phyloP scores from a whole-genome alignment of 2,888 invertebrate genomes.

The Cheilosia impressa region DNA sequence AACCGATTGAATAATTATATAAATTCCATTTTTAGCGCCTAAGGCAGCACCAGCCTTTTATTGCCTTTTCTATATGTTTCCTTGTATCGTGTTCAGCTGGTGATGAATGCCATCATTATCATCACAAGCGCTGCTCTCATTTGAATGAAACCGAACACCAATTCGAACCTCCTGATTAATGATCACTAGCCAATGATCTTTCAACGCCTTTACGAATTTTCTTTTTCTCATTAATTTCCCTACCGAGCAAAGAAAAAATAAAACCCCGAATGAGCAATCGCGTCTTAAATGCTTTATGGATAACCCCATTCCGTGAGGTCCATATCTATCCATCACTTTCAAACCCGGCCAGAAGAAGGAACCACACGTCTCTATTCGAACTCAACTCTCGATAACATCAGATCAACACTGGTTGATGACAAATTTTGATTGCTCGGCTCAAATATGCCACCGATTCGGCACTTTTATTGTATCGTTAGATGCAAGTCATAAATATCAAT shows the following conservation, averaged over 20 bases:
- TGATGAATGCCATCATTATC: constrained; percentile 68
- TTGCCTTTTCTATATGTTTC: constrained; percentile 13
- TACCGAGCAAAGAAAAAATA: constrained; percentile 23
- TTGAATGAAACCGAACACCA: constrained; percentile 68
- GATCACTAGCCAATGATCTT: constrained; percentile 54
- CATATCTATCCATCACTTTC: constrained; percentile 41
- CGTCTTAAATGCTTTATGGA: constrained; percentile 56
- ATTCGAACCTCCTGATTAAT: constrained; percentile 61
- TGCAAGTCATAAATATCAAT: constrained; percentile 63
- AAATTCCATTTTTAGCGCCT: no score
- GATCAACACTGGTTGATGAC: constrained; percentile 35
- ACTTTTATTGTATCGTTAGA: constrained; percentile 52
- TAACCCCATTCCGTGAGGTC: constrained; percentile 45
- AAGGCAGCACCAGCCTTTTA: constrained; percentile 5
- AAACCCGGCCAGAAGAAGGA: neutral
- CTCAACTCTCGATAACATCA: constrained; percentile 11
- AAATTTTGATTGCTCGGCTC: constrained; percentile 54
- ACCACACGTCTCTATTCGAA: neutral
- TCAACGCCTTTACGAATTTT: constrained; percentile 56
- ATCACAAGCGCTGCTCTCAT: constrained; percentile 42
- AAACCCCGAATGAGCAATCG: constrained; percentile 37
- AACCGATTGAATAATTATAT: no score
- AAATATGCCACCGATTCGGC: constrained; percentile 62
- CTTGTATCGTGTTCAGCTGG: constrained; percentile 37
- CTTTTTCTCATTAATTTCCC: constrained; percentile 35